Conservation (phyloP, 2,797 vertebrate species). For the Lithobates sylvaticus region DNA sequence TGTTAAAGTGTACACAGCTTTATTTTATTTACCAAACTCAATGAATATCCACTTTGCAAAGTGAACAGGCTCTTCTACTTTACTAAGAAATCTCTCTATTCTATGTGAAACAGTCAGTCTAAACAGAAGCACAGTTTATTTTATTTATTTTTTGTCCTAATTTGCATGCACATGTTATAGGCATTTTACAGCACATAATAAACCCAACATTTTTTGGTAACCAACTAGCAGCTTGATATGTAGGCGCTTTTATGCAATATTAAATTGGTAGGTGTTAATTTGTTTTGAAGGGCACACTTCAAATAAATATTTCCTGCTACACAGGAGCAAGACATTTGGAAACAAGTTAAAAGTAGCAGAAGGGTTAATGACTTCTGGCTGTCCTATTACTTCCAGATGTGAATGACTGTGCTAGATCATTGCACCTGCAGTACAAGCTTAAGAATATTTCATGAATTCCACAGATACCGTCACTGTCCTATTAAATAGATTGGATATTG, state of each 20-base stretch:
- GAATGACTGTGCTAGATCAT: no score
- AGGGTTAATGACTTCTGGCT: constrained; percentile 46
- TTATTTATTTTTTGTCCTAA: background rate
- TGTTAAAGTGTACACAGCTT: background rate
- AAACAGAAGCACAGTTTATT: no score
- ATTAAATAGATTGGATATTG: no score
- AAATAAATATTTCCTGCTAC: background rate
- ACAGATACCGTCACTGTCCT: no score
- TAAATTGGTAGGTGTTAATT: background rate
- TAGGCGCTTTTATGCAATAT: background rate
- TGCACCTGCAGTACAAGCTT: no score
- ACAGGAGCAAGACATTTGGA: background rate
- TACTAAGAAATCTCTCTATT: no score
- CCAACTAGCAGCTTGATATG: background rate
- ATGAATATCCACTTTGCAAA: background rate
- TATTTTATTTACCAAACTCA: background rate
- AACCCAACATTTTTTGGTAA: background rate
- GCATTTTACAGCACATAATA: background rate
- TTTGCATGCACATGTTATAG: background rate
- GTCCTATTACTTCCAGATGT: constrained; percentile 62
- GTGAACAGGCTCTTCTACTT: background rate
- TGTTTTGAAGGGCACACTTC: background rate
- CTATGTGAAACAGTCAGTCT: no score
- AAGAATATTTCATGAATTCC: no score
- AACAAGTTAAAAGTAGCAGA: background rate